Conservation (phyloP, 2,888 invertebrate species). For the Sceliomorpha sp. region DNA sequence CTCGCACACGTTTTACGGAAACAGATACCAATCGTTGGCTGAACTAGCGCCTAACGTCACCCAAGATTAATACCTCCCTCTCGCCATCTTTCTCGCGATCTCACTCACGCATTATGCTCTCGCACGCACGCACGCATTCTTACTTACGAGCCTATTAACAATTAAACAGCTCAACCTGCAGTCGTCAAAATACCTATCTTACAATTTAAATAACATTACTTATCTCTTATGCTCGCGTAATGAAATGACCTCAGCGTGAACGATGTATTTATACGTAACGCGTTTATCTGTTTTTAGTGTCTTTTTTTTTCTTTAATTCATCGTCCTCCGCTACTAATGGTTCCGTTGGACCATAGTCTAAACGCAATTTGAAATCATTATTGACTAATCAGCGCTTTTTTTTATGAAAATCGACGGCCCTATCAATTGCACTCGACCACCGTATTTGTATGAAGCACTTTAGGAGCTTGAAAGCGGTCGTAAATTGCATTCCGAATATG, state of each 20-base stretch:
- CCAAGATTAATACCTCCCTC: slow-evolving; percentile 21
- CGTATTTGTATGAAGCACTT: slow-evolving; percentile 6
- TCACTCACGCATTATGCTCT: slow-evolving; percentile 22
- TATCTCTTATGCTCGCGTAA: slow-evolving; percentile 21
- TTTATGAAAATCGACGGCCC: slow-evolving; percentile 16
- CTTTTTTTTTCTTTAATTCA: slow-evolving; percentile 1
- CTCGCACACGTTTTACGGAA: slow-evolving; percentile 63
- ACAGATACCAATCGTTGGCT: slow-evolving; percentile 68
- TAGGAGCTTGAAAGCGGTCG: slow-evolving; percentile 18
- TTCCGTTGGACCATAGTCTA: slow-evolving; percentile 16
- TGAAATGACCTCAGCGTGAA: slow-evolving; percentile 32
- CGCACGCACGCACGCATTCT: slow-evolving; percentile 34
- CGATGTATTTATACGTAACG: slow-evolving; percentile 44
- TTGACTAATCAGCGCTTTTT: slow-evolving; percentile 26
- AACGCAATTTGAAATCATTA: slow-evolving; percentile 19
- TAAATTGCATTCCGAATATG: slow-evolving; percentile 14
- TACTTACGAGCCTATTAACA: slow-evolving; percentile 33
- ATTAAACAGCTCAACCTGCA: slow-evolving; percentile 24
- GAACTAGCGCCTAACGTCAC: slow-evolving; percentile 64
- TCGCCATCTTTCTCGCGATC: slow-evolving; percentile 17
- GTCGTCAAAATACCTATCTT: slow-evolving; percentile 47
- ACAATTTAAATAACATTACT: slow-evolving; percentile 36
- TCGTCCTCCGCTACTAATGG: slow-evolving; percentile 1
- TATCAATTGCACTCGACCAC: not conserved
- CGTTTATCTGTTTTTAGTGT: slow-evolving; percentile 26